Evolutionary conservation across 2,888 invertebrate genomes (phyloP).

Genomic region (Acheta domesticus): DNA sequence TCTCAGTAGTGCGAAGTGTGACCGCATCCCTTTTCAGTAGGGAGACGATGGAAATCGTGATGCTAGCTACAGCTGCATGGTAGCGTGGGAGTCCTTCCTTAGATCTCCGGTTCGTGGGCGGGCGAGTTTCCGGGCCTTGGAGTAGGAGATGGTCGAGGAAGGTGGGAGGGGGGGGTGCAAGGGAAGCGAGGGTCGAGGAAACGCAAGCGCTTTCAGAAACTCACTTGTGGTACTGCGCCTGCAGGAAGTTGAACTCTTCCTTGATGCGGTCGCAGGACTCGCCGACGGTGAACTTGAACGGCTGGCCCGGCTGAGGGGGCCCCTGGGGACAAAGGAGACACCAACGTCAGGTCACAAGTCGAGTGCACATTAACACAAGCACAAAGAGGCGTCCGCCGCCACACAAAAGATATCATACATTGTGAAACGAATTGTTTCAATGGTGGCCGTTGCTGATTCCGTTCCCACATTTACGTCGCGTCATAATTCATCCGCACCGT

Average conservation of each 20-base stretch:
- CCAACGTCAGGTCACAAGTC: slow-evolving; percentile 45
- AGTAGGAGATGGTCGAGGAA: too few species aligned
- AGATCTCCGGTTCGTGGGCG: too few species aligned
- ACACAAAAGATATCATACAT: not conserved
- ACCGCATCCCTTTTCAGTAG: too few species aligned
- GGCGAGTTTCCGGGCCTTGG: too few species aligned
- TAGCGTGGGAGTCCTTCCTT: too few species aligned
- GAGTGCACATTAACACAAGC: slow-evolving; percentile 20
- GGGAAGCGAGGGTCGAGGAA: not conserved
- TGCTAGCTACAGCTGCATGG: too few species aligned
- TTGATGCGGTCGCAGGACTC: slow-evolving; percentile 94
- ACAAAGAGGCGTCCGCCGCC: too few species aligned
- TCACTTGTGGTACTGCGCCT: slow-evolving; percentile 95
- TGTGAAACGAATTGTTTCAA: slow-evolving; percentile 11
- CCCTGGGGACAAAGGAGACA: slow-evolving; percentile 54
- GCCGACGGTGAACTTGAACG: slow-evolving; percentile 88
- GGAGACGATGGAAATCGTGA: too few species aligned
- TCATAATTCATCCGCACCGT: not conserved
- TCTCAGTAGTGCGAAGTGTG: too few species aligned
- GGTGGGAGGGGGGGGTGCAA: too few species aligned
- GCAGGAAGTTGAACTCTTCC: slow-evolving; percentile 92
- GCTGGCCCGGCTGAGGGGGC: slow-evolving; percentile 84
- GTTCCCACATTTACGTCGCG: not conserved
- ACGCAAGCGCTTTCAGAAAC: slow-evolving; percentile 46
- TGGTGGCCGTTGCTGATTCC: slow-evolving; percentile 12